Conservation (phyloP, 2,797 vertebrate genomes). For the Bryconaethiops microstoma region DNA sequence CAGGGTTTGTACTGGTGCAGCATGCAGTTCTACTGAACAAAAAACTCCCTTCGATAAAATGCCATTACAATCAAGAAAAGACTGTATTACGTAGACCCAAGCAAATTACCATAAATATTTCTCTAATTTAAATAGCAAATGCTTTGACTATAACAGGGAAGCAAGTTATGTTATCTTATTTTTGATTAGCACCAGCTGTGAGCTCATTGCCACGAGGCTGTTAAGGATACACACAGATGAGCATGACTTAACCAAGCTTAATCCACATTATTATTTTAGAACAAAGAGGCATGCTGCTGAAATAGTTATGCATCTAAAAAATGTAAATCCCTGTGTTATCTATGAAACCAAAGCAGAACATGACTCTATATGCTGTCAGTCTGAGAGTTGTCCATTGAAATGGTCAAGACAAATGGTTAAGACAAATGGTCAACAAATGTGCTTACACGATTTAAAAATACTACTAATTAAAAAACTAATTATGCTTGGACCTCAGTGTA, state of each 20-base stretch:
- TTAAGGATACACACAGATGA: not conserved
- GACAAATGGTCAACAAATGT: not conserved
- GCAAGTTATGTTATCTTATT: not conserved
- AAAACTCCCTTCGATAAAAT: not conserved
- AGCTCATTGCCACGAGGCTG: not conserved
- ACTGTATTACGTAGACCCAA: not conserved
- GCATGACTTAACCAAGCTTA: constrained; percentile 9
- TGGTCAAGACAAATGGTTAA: not conserved
- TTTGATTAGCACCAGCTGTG: not conserved
- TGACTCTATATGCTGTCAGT: not conserved
- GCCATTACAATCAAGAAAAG: not conserved
- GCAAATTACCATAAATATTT: not conserved
- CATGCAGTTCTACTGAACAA: not conserved
- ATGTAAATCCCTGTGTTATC: not conserved
- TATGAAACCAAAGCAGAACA: not conserved
- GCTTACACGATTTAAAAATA: too few species aligned
- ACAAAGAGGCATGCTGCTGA: not conserved
- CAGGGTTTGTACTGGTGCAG: constrained; percentile 12
- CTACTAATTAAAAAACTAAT: too few species aligned
- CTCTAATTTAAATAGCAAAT: not conserved
- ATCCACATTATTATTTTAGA: not conserved
- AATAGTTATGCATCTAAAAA: not conserved
- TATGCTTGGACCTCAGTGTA: too few species aligned
- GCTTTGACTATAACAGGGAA: not conserved
- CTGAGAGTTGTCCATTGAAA: not conserved